Conservation (phyloP, 2,113 vertebrate species). For the Mirounga angustirostris region DNA sequence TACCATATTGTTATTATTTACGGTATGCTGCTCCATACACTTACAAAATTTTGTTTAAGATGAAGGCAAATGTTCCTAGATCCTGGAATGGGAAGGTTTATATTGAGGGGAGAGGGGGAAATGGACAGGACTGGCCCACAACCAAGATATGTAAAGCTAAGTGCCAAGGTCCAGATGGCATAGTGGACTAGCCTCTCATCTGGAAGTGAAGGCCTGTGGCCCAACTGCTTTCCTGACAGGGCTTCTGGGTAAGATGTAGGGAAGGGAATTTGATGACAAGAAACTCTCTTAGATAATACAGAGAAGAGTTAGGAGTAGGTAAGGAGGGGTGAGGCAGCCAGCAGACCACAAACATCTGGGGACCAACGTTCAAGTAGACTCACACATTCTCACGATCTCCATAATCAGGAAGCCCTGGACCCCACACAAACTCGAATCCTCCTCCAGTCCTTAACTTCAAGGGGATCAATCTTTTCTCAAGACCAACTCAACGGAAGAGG, state of each 20-base stretch:
- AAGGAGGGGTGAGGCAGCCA: neutral
- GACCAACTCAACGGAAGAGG: neutral
- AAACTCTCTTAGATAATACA: neutral
- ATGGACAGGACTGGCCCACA: neutral
- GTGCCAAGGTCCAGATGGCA: neutral
- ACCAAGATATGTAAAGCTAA: constrained; percentile 24
- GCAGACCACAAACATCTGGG: neutral
- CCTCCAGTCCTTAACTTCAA: neutral
- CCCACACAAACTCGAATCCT: neutral
- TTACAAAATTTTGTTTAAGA: constrained; percentile 42
- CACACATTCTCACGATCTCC: neutral
- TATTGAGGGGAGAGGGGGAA: fast-evolving
- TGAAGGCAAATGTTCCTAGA: neutral
- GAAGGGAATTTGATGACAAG: neutral
- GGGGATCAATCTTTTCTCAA: neutral
- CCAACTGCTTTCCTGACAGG: neutral
- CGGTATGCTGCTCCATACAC: neutral
- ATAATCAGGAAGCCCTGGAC: neutral
- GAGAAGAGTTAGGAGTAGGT: neutral
- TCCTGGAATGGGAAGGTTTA: neutral
- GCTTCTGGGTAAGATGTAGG: neutral
- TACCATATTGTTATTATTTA: constrained; percentile 52
- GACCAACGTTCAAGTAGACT: neutral
- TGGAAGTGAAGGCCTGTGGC: neutral
- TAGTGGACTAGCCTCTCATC: neutral